These are phyloP conservation scores for Boloria euphrosyne DNA, from an alignment of 2,888 invertebrate genomes.

Conservation along the genomic window DNA sequence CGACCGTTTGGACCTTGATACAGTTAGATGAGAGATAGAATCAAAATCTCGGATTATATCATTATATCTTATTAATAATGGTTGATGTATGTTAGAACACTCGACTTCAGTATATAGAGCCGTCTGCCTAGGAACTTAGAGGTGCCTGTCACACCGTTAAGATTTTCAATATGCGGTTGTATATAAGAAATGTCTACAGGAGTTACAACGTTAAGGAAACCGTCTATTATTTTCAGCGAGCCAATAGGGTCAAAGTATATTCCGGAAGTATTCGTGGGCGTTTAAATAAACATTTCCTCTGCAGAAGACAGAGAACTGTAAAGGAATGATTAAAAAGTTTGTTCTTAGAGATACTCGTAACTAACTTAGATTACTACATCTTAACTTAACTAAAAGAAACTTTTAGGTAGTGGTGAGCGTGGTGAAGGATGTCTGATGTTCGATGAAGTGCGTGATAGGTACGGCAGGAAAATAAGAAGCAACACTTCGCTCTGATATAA, in stretches of 20 bases:
- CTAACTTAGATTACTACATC: too few relatives aligned
- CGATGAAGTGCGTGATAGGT: too few relatives aligned
- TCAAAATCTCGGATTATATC: slow-evolving; percentile 15
- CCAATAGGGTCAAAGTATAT: slow-evolving; percentile 42
- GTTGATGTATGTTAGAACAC: slow-evolving; percentile 21
- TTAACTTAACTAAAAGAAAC: too few relatives aligned
- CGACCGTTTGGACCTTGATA: slow-evolving; percentile 26
- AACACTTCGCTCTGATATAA: too few relatives aligned
- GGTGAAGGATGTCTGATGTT: too few relatives aligned
- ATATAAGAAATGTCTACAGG: slow-evolving; percentile 41
- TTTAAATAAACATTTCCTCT: slow-evolving; percentile 34
- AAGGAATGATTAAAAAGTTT: background rate
- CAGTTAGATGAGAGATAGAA: slow-evolving; percentile 34
- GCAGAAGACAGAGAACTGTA: slow-evolving; percentile 27
- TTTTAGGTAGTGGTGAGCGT: too few relatives aligned
- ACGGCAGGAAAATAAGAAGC: too few relatives aligned
- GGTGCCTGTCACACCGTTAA: slow-evolving; percentile 33
- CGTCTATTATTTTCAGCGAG: slow-evolving; percentile 26
- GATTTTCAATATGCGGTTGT: slow-evolving; percentile 38
- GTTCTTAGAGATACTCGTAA: too few relatives aligned
- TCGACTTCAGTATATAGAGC: slow-evolving; percentile 2
- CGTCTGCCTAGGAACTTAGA: slow-evolving; percentile 12
- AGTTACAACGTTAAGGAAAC: slow-evolving; percentile 23
- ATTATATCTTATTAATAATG: slow-evolving; percentile 23
- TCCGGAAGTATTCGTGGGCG: slow-evolving; percentile 32